Evolutionary conservation across 2,888 invertebrate genomes (phyloP), one percentile per base, ranked within the genome.

Genomic region (Rhingia rostrata): DNA sequence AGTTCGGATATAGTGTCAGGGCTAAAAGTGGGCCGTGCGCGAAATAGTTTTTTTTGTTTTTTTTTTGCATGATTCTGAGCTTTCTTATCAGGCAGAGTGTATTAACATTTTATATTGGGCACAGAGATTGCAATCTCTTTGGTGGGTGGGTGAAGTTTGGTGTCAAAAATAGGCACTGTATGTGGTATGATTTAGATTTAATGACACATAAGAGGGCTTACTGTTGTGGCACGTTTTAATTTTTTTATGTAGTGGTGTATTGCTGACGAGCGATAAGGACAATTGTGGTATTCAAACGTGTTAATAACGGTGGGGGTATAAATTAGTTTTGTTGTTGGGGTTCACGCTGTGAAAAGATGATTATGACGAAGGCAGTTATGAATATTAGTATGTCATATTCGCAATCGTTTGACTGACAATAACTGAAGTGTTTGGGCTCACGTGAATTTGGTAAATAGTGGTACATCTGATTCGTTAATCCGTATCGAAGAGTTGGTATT

Each of bases 61-160:
- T 14, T 35, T 67, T 51, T 61, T 35, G 10, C 22, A 22, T 2
- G 22, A 49, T 56, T 56, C 12, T 49, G 53, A 33, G 60, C 0
- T 14, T 53, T 35, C 6, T n/a, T 7, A 33, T 78, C 74, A 83
- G 73, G 69, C 78, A 45, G 37, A 53, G 54, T 54, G 22, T 49
- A 49, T 72, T 61, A 73, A 69, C 67, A 78, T 49, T 83, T 72
- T 67, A 22, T 67, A 79, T 67, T 79, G 47, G 45, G 35, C 32
- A 41, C 67, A n/a, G 45, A 53, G 60, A 77, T 67, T 61, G 45
- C 45, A 45, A 77, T 77, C 67, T 67, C 5, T 58, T 0, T 41
- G n/a, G n/a, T 35, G 14, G 9, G 58, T 66, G 45, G 67, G 75
- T 75, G 67, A 60, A 66, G 60, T 66, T 58, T 58, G 37, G 64